Evolutionary conservation across 2,888 invertebrate species (phyloP), one percentile per base, ranked within the genome.

Genomic region (Cosmia trapezina): DNA sequence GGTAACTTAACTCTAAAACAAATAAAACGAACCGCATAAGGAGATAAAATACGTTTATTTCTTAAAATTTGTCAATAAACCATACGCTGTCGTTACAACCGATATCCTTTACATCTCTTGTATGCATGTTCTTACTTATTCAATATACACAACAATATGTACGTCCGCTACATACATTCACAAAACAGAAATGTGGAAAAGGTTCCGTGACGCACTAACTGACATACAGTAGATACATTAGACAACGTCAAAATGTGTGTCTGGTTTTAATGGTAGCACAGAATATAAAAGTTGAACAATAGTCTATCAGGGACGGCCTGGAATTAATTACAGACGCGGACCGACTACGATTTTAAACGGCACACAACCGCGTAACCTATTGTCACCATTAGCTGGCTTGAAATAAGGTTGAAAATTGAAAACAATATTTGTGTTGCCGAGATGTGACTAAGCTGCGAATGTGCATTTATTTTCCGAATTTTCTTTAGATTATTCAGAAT

Each of bases 1-100:
- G 19, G 53, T 17, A 22, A 19, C n/a, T 65, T 65, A 59, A 33
- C 1, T 37, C 17, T 37, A 68, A 54, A 54, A 4, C 8, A 66
- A 93, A 92, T 92, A 87, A 94, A 92, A 93, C 90, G n/a, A 91
- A 78, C 84, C 71, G 72, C 72, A 7, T 84, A 92, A 93, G 94
- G 94, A 94, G 94, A 94, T 94, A 94, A 94, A 94, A 94, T 94
- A 94, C 93, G 94, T 94, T 94, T 94, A 94, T 94, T 94, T 94
- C 92, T 94, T 94, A 94, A 93, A 94, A 94, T 94, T 93, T 94
- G 93, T 94, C 94, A 94, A 93, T 93, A 91, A 91, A 89, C 92
- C 91, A 89, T 92, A 91, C 89, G 89, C 88, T 89, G 83, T 86
- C 83, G 87, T 88, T 91, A 92, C 91, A 91, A 92, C 92, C 91